phyloP scores from a whole-genome alignment of 1,140 invertebrate species.

The Neodiprion pinetum region DNA sequence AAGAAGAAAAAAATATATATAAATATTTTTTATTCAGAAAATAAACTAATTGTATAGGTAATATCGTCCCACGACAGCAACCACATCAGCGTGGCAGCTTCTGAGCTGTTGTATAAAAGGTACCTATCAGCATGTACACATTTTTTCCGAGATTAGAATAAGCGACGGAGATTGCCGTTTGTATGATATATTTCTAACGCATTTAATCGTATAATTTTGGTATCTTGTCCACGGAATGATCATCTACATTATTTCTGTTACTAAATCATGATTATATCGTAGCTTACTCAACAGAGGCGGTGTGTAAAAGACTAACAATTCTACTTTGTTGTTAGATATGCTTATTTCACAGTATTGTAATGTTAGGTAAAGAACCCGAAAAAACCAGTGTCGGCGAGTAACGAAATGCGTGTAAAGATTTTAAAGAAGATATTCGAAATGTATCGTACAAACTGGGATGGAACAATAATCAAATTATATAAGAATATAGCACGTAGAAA shows the following conservation, averaged over 20 bases:
- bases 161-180: constrained; percentile 3
- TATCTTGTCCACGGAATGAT: too few relatives aligned
- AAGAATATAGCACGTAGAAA: constrained; percentile 22
- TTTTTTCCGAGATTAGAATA: constrained; percentile 16
- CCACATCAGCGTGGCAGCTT: constrained; percentile 5
- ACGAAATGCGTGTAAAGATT: too few relatives aligned
- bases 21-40: constrained; percentile 12
- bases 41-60: not conserved
- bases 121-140: constrained; percentile 22
- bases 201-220: not conserved
- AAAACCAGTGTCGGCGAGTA: too few relatives aligned
- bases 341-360: too few relatives aligned
- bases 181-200: not conserved
- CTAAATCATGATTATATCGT: too few relatives aligned
- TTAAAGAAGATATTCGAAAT: constrained; percentile 4
- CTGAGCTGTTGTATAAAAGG: constrained; percentile 25
- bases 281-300: too few relatives aligned
- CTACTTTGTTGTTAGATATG: too few relatives aligned
- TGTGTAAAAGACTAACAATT: too few relatives aligned
- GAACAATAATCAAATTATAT: constrained; percentile 30
- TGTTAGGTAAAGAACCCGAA: too few relatives aligned
- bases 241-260: too few relatives aligned
- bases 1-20: constrained; percentile 2
- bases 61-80: not conserved
- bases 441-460: constrained; percentile 17